Conservation (phyloP, 1,140 invertebrate species). For the Euglossa dilemma region DNA sequence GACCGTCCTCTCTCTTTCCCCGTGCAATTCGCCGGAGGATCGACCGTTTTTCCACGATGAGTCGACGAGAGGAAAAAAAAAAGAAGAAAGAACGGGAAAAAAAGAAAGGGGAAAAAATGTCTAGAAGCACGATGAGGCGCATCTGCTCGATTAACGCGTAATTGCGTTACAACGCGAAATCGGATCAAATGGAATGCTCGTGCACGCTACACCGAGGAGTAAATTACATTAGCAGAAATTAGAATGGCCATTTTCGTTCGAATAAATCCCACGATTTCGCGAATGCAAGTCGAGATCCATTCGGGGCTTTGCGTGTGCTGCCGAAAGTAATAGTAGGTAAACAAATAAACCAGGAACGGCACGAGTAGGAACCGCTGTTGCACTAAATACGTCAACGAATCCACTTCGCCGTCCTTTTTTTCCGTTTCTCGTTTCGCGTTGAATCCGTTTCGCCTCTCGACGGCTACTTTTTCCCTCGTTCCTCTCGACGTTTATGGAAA, state of each 20-base stretch:
- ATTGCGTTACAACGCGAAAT: not conserved
- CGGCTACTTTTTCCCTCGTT: not conserved
- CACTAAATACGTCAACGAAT: no score
- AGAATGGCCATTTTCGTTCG: not conserved
- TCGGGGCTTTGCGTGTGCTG: no score
- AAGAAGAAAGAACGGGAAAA: no score
- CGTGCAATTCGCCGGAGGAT: not conserved
- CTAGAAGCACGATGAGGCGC: not conserved
- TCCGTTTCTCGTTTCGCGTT: no score
- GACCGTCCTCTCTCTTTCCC: no score
- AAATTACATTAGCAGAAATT: not conserved
- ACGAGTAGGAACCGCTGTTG: not conserved
- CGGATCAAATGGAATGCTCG: no score
- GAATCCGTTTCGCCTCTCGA: not conserved
- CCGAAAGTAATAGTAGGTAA: not conserved
- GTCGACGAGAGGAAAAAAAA: no score
- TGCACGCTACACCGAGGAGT: not conserved
- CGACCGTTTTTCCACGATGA: not conserved
- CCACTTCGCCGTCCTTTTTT: not conserved
- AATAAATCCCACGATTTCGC: not conserved
- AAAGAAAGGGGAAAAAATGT: no score
- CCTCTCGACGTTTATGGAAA: no score
- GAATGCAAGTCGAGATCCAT: no score
- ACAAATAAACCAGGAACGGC: not conserved
- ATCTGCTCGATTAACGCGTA: conserved; percentile 3